Conservation (phyloP, 2,888 invertebrate genomes). For the Fabriciana adippe region DNA sequence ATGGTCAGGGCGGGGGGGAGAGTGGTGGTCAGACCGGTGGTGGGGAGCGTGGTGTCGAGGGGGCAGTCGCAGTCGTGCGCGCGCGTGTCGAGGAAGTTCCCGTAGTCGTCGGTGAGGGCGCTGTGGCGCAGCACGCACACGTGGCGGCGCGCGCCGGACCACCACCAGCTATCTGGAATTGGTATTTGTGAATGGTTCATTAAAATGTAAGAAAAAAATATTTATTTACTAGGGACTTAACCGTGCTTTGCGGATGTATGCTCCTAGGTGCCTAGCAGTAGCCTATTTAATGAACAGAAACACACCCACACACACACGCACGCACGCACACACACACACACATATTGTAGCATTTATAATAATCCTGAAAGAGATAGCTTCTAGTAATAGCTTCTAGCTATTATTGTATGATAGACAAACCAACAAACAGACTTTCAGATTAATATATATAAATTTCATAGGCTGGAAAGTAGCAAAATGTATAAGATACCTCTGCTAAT, state of each 20-base stretch:
- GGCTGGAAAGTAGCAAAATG: neutral
- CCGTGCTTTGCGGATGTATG: too few relatives aligned
- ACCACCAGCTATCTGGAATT: conserved; percentile 64
- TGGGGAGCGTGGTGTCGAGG: conserved; percentile 37
- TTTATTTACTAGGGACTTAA: too few relatives aligned
- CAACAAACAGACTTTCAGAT: too few relatives aligned
- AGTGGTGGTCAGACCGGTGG: conserved; percentile 23
- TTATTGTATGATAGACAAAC: too few relatives aligned
- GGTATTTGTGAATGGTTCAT: neutral
- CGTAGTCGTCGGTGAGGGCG: conserved; percentile 79
- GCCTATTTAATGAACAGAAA: too few relatives aligned
- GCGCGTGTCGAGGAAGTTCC: conserved; percentile 74
- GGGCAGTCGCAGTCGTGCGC: conserved; percentile 72
- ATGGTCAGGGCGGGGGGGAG: conserved; percentile 25
- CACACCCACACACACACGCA: too few relatives aligned
- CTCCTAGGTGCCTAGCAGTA: too few relatives aligned
- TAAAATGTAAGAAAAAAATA: neutral
- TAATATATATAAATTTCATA: neutral
- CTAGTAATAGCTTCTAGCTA: too few relatives aligned
- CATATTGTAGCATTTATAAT: too few relatives aligned
- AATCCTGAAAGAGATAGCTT: too few relatives aligned
- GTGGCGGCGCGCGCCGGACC: conserved; percentile 66
- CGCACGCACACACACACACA: too few relatives aligned
- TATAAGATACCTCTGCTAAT: conserved; percentile 62
- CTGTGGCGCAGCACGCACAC: conserved; percentile 69